Evolutionary conservation across 1,140 invertebrate genomes (phyloP), one percentile per base, ranked within the genome.

Genomic region (Scaptomyza pallida): DNA sequence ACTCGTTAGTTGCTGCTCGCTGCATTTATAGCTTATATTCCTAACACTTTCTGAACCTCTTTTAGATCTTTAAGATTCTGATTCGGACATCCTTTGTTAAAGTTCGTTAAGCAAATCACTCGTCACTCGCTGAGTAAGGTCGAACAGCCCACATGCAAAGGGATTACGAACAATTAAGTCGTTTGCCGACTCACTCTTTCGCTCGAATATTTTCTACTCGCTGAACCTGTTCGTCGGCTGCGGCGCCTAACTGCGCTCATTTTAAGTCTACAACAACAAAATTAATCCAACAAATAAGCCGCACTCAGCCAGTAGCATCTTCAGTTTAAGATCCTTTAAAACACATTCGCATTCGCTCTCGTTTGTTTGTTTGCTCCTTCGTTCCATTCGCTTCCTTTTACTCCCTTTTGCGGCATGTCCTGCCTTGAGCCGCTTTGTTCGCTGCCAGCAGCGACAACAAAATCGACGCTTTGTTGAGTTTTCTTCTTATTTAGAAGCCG

Each of bases 381-480:
- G 12, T 5, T 26, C n/a, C 21, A 2, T 21, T 21, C 21, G 23
- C 2, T 26, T 26, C 23, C 6, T 41, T 16, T 41, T 8, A 3
- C 8, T 37, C 12, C 30, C 37, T 26, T n/a, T 56, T 26, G 64
- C 59, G 61, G 48, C 65, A 62, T 59, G 67, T 70, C 67, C 63
- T 60, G 67, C 16, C 21, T 12, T 56, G 44, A 43, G 55, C 40
- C 56, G 64, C 64, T 72, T 65, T 70, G 67, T 70, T 50, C 17
- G 50, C 48, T 52, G 60, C 37, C 60, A 55, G 21, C 52, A 41
- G 33, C 17, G 6, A 52, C 50, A 52, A 40, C 33, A 52, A 16
- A 37, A 40, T 8, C 52, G 52, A 33, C 60, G 69, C 63, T 72
- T 72, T 68, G 63, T 72, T 70, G 19, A 63, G 17, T 37, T 48